A percentile compares a stretch with the other conserved stretches of the same genome.
phyloP scores from a whole-genome alignment of 2,888 invertebrate genomes.

The Lepas anatifera region DNA sequence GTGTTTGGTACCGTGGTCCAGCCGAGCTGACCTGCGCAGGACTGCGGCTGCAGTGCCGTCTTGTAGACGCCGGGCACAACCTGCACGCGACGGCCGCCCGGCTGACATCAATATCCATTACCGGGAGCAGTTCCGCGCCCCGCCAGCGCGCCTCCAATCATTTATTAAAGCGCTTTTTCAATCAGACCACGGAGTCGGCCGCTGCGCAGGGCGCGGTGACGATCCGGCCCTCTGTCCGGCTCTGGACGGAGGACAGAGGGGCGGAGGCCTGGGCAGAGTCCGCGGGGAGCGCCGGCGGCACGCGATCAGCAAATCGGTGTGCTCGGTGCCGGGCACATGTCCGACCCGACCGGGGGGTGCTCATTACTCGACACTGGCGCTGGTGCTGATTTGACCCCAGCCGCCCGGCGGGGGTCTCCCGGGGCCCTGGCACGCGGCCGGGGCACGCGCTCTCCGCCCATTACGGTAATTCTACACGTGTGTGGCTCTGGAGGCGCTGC shows the following conservation, averaged over 20 bases:
- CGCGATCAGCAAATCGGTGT: not conserved
- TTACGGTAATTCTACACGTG: too few relatives aligned
- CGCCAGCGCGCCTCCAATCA: not conserved
- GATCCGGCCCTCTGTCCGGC: not conserved
- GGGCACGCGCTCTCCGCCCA: not conserved
- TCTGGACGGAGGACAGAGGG: not conserved
- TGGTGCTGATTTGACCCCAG: not conserved
- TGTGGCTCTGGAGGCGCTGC: too few relatives aligned
- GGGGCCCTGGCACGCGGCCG: not conserved
- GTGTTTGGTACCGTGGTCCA: too few relatives aligned
- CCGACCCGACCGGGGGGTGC: too few relatives aligned
- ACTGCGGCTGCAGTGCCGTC: too few relatives aligned
- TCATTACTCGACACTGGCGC: too few relatives aligned
- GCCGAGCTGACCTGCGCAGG: too few relatives aligned
- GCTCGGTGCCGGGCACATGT: not conserved
- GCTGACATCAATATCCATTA: not conserved
- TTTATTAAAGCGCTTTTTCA: not conserved
- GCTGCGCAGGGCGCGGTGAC: not conserved
- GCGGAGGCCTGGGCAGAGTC: not conserved
- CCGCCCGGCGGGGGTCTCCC: too few relatives aligned
- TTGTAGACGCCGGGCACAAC: too few relatives aligned
- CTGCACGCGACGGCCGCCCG: not conserved
- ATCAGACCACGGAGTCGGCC: not conserved
- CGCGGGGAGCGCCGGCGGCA: not conserved
- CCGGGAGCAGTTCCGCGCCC: not conserved